Percentiles rank a stretch among this genome's conserved stretches.
Evolutionary conservation across 2,888 invertebrate species (phyloP).

Genomic region (Drosophila basisetae): DNA sequence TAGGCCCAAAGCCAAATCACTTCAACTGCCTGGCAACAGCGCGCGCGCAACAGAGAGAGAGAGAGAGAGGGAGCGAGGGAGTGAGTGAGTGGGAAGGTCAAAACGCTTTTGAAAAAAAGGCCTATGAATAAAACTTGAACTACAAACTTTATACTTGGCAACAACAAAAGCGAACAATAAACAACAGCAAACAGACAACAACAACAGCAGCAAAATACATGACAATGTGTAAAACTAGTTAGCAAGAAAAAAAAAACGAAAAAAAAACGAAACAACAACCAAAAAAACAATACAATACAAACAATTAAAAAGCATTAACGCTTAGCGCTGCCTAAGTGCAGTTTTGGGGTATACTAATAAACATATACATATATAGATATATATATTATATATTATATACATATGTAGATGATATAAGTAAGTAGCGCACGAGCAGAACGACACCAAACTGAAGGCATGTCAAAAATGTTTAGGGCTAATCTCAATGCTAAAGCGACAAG

Average conservation of each 20-base stretch:
- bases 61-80: not conserved
- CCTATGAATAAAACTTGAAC: conserved; percentile 68
- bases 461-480: conserved; percentile 28
- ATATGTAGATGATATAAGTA: conserved; percentile 29
- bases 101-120: conserved; percentile 65
- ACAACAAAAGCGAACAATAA: conserved; percentile 23
- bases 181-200: conserved; percentile 5
- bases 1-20: conserved; percentile 65
- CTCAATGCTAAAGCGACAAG: conserved; percentile 26
- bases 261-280: conserved; percentile 9
- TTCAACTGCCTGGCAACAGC: conserved; percentile 49
- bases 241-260: conserved; percentile 45
- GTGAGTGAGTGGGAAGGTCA: conserved; percentile 54
- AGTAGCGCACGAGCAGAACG: conserved; percentile 28
- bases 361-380: conserved; percentile 21
- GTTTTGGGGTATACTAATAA: conserved; percentile 56
- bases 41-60: not conserved
- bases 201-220: conserved; percentile 26
- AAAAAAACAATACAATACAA: conserved; percentile 18
- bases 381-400: conserved; percentile 18
- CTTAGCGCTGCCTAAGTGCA: conserved; percentile 78
- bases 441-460: conserved; percentile 13
- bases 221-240: conserved; percentile 72
- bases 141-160: conserved; percentile 70
- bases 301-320: conserved; percentile 79